Evolutionary conservation across 2,113 vertebrate genomes (phyloP).

Genomic region (Chionodraco myersi): DNA sequence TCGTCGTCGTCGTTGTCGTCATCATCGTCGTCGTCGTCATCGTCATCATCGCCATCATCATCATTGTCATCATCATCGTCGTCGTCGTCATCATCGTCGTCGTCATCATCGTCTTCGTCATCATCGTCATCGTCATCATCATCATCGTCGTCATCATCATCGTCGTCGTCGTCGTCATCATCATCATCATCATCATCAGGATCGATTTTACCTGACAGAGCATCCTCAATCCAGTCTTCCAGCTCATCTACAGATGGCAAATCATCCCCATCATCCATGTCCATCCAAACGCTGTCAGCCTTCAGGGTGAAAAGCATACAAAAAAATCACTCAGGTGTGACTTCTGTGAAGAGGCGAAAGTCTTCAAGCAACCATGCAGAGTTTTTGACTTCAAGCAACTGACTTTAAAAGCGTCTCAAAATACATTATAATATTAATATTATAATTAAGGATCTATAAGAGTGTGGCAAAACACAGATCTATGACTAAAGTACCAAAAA

Average conservation of each 20-base stretch:
- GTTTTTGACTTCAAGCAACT: no score
- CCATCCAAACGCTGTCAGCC: constrained; percentile 92
- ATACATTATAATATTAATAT: no score
- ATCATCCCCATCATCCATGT: constrained; percentile 90
- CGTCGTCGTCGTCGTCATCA: constrained; percentile 59
- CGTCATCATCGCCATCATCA: constrained; percentile 47
- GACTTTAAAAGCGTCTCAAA: no score
- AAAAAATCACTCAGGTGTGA: no score
- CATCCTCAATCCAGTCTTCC: constrained; percentile 92
- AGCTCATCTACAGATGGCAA: constrained; percentile 87
- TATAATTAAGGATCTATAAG: neutral
- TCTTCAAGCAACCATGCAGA: no score
- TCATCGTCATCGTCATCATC: constrained; percentile 71
- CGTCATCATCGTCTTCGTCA: constrained; percentile 57
- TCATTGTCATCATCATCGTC: constrained; percentile 72
- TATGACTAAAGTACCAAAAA: neutral
- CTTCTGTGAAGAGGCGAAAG: no score
- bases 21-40: constrained; percentile 35
- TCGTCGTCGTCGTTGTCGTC: constrained; percentile 54
- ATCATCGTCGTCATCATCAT: constrained; percentile 58
- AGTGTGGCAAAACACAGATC: neutral
- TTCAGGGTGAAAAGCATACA: constrained; percentile 49
- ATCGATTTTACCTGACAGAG: constrained; percentile 86
- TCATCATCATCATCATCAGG: constrained; percentile 74
- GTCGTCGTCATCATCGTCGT: constrained; percentile 55